Conservation (phyloP, 2,888 invertebrate genomes). For the Hetaerina titia region DNA sequence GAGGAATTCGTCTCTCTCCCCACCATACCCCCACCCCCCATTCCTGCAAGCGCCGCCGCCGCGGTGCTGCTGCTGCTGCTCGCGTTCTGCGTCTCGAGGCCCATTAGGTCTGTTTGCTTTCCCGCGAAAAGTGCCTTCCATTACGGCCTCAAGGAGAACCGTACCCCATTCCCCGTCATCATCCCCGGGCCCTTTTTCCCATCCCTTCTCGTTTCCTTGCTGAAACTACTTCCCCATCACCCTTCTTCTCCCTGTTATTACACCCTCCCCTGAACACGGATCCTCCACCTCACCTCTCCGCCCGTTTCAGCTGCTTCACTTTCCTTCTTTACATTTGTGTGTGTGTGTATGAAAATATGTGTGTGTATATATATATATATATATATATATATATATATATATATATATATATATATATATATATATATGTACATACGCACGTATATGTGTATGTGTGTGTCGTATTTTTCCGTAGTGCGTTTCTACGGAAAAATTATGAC, state of each 20-base stretch:
- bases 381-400: too few species aligned
- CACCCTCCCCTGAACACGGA: too few species aligned
- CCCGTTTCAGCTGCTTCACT: neutral
- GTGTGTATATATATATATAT: too few species aligned
- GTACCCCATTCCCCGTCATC: neutral
- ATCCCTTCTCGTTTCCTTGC: neutral
- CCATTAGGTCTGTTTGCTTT: constrained; percentile 64
- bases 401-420: too few species aligned
- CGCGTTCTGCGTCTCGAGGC: constrained; percentile 13
- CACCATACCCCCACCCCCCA: neutral
- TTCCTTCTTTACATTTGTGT: neutral
- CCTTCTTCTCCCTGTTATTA: too few species aligned
- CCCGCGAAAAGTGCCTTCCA: constrained; percentile 63
- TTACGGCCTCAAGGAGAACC: neutral
- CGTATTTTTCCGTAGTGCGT: too few species aligned
- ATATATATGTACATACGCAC: too few species aligned
- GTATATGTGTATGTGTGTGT: too few species aligned
- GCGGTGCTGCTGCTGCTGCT: neutral
- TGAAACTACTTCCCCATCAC: neutral
- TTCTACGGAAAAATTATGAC: too few species aligned
- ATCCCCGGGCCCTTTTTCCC: neutral
- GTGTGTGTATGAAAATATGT: too few species aligned
- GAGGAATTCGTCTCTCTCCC: neutral
- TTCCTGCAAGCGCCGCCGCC: neutral
- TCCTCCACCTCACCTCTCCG: too few species aligned